A percentile compares a stretch with the other conserved stretches of the same genome.
These are phyloP conservation scores for Acrobasis consociella DNA, from an alignment of 2,888 invertebrate genomes.

Conservation along the genomic window DNA sequence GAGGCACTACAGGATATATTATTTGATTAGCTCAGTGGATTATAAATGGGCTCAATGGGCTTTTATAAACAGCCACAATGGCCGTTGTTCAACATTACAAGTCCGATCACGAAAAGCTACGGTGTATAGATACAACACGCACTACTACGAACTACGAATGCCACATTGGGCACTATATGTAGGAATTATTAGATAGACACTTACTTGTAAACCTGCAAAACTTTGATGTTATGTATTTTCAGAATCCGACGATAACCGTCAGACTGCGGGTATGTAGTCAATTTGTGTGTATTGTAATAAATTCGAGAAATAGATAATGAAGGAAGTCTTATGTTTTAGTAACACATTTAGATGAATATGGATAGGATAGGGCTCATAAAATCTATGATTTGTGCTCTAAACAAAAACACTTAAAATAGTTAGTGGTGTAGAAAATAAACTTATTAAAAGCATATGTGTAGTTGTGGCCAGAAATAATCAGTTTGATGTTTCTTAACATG, in stretches of 20 bases:
- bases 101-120: conserved; percentile 4
- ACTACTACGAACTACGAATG: neutral
- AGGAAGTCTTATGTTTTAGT: neutral
- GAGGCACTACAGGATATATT: conserved; percentile 35
- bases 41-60: conserved; percentile 26
- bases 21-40: conserved; percentile 37
- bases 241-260: too few species aligned
- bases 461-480: neutral
- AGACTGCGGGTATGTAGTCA: too few species aligned
- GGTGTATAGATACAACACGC: neutral
- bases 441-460: neutral
- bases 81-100: conserved; percentile 7
- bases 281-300: too few species aligned
- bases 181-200: neutral
- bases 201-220: too few species aligned
- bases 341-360: neutral
- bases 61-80: conserved; percentile 10
- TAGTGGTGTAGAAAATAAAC: neutral
- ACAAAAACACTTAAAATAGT: neutral
- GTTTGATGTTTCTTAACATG: neutral
- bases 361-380: neutral
- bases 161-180: neutral
- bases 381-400: neutral
- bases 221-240: too few species aligned
- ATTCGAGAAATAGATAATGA: too few species aligned